Base-by-base conservation (phyloP, 2,888 invertebrate genomes). In the Hirtodrosophila alboralis region DNA sequence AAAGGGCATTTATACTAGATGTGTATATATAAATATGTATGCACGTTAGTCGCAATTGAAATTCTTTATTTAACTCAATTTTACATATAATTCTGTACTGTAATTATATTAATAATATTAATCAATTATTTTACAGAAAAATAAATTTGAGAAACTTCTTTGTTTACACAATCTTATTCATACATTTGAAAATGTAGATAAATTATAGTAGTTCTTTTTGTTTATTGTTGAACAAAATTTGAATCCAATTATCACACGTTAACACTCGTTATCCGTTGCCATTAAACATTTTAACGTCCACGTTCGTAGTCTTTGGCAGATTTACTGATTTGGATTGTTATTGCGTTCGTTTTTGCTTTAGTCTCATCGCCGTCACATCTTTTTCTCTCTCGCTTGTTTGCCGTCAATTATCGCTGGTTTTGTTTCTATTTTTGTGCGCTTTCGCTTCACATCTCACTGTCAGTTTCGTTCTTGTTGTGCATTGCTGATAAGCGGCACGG, bases 381-480 rank as follows among this genome's bases (percentile, higher is more conserved):
- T 45, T 71, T 54, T 49, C 18, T 73, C 48, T 61, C 47, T 31
- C 27, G 40, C 12, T 58, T 65, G 49, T 59, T 70, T 44, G 63
- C 54, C 37, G 63, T 67, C 66, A 76, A 45, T 76, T 79, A 83
- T 79, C 77, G 68, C 62, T 38, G 43, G 60, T n/a, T 63, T 71
- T 80, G 73, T 70, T 79, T 79, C 77, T 83, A 84, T 77, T 80
- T 78, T 63, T 40, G 61, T 83, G 61, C 69, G 67, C 64, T 79
- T 74, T 83, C 76, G 76, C 62, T 69, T 64, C 40, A 51, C 60
- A 47, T 48, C 70, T 59, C 33, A 12, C 36, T 44, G 60, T 45
- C 44, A 38, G 57, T 63, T 41, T 60, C 49, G 51, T 56, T 64
- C 74, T 76, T 77, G 84, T 79, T 79, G 81, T 84, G 84, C 81